These are phyloP conservation scores for Perithous albicinctus DNA, from an alignment of 2,888 invertebrate genomes.

Conservation along the genomic window DNA sequence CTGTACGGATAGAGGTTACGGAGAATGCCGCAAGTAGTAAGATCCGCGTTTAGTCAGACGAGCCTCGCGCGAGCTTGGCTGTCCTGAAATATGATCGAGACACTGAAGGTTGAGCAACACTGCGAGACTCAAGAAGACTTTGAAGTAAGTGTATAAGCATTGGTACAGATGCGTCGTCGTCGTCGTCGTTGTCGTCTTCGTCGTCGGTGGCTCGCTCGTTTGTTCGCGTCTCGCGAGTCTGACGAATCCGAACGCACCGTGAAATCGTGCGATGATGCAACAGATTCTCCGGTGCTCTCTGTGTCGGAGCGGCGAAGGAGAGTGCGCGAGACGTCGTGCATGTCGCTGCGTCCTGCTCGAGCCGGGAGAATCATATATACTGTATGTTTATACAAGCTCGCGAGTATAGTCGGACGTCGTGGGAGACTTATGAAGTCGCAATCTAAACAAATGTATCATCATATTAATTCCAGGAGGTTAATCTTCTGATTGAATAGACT, in stretches of 20 bases:
- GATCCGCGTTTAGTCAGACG: constrained; percentile 50
- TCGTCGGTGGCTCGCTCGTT: constrained; percentile 38
- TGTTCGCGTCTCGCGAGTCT: constrained; percentile 48
- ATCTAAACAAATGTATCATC: neutral
- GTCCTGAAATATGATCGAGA: constrained; percentile 8
- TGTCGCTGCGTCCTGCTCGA: constrained; percentile 67
- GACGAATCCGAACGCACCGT: constrained; percentile 75
- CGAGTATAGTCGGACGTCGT: constrained; percentile 59
- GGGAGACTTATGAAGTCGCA: neutral
- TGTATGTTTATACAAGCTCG: constrained; percentile 69
- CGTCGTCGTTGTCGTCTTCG: constrained; percentile 23
- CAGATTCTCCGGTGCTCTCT: constrained; percentile 30
- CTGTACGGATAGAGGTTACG: neutral
- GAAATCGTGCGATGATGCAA: constrained; percentile 78
- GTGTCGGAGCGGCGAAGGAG: constrained; percentile 61
- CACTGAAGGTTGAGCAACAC: constrained; percentile 70
- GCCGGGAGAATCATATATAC: constrained; percentile 70
- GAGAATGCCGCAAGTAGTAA: constrained; percentile 45
- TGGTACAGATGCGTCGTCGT: constrained; percentile 71
- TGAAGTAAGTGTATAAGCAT: constrained; percentile 22
- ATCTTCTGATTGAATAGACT: constrained; percentile 12
- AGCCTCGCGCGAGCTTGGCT: neutral
- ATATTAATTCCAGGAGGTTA: constrained; percentile 8
- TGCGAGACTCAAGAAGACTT: constrained; percentile 70
- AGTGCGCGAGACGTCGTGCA: constrained; percentile 21